Evolutionary conservation across 2,888 invertebrate genomes (phyloP).

Genomic region (Eucera pruinosa): DNA sequence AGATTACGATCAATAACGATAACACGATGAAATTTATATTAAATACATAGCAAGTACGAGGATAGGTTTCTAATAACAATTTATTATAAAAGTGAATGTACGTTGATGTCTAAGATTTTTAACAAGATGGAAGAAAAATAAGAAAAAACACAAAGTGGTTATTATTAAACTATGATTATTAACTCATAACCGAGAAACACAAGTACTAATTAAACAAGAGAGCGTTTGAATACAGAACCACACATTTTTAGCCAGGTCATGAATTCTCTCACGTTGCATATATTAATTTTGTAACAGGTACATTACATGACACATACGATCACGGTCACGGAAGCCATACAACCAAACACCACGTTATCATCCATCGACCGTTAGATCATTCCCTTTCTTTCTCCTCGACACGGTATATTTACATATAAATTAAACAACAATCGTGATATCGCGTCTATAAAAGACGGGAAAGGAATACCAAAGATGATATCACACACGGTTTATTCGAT

Average conservation of each 20-base stretch:
- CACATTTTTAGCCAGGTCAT: conserved; percentile 78
- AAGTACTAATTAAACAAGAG: conserved; percentile 73
- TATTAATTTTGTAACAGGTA: conserved; percentile 73
- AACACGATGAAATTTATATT: conserved; percentile 79
- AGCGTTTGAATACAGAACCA: conserved; percentile 73
- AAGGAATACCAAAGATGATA: neutral
- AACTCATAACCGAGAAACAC: conserved; percentile 76
- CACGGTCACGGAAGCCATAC: conserved; percentile 51
- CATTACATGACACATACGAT: conserved; percentile 70
- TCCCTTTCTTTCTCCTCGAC: neutral
- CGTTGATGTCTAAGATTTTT: conserved; percentile 84
- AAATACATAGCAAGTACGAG: conserved; percentile 81
- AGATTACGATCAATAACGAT: conserved; percentile 68
- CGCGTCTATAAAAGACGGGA: neutral
- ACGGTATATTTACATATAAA: neutral
- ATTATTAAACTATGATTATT: conserved; percentile 79
- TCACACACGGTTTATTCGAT: neutral
- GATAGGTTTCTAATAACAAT: conserved; percentile 83
- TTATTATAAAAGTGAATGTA: conserved; percentile 83
- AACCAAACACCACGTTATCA: conserved; percentile 23
- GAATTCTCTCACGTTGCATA: conserved; percentile 77
- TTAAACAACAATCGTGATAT: neutral
- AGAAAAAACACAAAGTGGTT: conserved; percentile 70
- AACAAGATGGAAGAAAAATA: conserved; percentile 67
- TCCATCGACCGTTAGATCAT: neutral